A percentile compares a stretch with the other conserved stretches of the same genome.
Conservation (phyloP, 2,113 vertebrate species). For the Cynopterus brachyotis region DNA sequence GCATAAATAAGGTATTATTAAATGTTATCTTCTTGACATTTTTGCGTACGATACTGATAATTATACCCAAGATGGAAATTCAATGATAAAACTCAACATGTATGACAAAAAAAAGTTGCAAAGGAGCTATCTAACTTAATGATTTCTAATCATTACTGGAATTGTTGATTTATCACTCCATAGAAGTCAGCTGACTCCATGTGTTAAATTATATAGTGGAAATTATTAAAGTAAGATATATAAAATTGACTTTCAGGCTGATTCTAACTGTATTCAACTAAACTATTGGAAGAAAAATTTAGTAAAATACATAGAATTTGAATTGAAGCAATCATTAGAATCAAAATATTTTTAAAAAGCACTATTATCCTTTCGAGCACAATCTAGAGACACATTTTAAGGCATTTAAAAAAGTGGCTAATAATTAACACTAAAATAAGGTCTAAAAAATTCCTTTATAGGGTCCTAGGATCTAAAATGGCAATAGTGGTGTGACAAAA, state of each 20-base stretch:
- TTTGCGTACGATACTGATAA: conserved; percentile 7
- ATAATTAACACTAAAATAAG: background rate
- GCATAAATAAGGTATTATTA: conserved; percentile 9
- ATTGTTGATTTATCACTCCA: background rate
- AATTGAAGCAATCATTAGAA: background rate
- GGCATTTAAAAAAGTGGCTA: background rate
- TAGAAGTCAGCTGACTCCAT: background rate
- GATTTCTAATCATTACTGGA: background rate
- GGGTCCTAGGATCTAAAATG: background rate
- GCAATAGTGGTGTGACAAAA: background rate
- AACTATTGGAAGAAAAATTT: background rate
- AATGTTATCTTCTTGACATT: conserved; percentile 55
- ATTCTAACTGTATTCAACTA: background rate
- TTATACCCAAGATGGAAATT: conserved; percentile 37
- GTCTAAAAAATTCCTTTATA: background rate
- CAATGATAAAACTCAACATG: background rate
- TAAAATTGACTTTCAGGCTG: background rate
- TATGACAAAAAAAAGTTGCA: background rate
- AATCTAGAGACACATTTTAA: background rate
- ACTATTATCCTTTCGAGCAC: background rate
- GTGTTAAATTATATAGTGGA: background rate
- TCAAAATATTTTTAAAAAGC: background rate
- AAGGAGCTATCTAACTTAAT: background rate
- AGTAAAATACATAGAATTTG: background rate
- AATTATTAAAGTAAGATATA: background rate